Base-by-base conservation (phyloP, 1,140 invertebrate genomes). In the Helicoverpa zea region DNA sequence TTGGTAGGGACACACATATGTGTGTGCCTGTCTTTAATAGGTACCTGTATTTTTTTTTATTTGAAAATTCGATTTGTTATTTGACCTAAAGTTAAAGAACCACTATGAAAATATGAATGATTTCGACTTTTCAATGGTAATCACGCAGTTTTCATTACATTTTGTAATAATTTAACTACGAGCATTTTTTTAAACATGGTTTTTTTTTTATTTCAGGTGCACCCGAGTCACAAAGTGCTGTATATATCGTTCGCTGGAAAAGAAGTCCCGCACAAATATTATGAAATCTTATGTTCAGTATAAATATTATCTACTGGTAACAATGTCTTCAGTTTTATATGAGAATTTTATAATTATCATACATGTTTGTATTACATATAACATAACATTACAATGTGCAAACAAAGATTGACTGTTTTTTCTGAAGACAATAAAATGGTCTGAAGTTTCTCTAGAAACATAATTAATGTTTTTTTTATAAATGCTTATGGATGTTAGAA, bases 161-260 rank as follows among this genome's bases (percentile, higher is more conserved):
- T 23, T 23, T 23, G 23, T 23, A 23, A 23, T 23, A 23, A 23
- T 23, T 23, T 23, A 23, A 23, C 23, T 23, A 23, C 23, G 23
- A 23, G 23, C 23, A 23, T 23, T 23, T 23, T 23, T 1, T 23
- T 23, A 54, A 63, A 2, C 35, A 18, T 63, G 49, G n/a, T n/a
- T 74, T 59, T 86, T 79, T 80, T 51, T 64, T n/a, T 83, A 23
- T 95, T 94, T 30, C 90, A 96, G 95, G 93, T 98, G n/a, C 97
- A 97, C 86, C 96, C 96, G 1, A 97, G 96, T 73, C 97, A 98
- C 86, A 96, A 96, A 51, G 95, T 92, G 14, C 94, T 97, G 51
- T 98, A 98, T 89, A 96, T 98, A 61, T 96, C 97, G 0, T 97
- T 96, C 80, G 96, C 96, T 1, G 97, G 97, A 0, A 91, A 96